Percentiles rank a stretch among this genome's conserved stretches.
Conservation (phyloP, 2,888 invertebrate species). For the Tinea pellionella region DNA sequence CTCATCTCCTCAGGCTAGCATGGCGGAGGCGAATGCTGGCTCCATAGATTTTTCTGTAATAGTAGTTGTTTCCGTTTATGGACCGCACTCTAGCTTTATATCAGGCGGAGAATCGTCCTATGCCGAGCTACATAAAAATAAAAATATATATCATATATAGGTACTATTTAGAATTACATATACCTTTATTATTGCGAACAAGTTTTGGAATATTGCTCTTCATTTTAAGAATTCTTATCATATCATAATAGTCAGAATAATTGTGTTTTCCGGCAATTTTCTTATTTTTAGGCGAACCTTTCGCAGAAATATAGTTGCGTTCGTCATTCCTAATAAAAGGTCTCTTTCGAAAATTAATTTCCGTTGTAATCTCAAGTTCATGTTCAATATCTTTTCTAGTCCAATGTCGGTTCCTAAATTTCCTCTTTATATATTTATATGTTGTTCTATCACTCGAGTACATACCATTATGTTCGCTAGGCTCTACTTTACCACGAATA, state of each 20-base stretch:
- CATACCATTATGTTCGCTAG: neutral
- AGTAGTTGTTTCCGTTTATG: no score
- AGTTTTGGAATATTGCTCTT: constrained; percentile 36
- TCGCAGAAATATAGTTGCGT: neutral
- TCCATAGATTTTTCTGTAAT: no score
- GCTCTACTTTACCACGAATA: neutral
- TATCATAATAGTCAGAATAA: constrained; percentile 45
- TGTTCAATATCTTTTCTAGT: neutral
- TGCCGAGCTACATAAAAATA: no score
- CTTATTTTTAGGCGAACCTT: neutral
- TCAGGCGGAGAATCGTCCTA: no score
- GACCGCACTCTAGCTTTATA: no score
- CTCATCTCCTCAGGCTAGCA: no score
- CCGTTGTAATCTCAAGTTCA: neutral
- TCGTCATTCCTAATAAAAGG: neutral
- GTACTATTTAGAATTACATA: no score
- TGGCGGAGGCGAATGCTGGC: no score
- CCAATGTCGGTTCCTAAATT: neutral
- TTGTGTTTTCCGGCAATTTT: constrained; percentile 24
- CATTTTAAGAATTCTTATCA: constrained; percentile 39
- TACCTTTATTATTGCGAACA: constrained; percentile 37
- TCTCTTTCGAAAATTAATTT: neutral
- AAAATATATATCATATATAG: no score
- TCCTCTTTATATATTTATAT: neutral
- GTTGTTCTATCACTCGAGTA: neutral